These are phyloP conservation scores for Orthosia cruda DNA, from an alignment of 2,888 invertebrate species.

Conservation along the genomic window DNA sequence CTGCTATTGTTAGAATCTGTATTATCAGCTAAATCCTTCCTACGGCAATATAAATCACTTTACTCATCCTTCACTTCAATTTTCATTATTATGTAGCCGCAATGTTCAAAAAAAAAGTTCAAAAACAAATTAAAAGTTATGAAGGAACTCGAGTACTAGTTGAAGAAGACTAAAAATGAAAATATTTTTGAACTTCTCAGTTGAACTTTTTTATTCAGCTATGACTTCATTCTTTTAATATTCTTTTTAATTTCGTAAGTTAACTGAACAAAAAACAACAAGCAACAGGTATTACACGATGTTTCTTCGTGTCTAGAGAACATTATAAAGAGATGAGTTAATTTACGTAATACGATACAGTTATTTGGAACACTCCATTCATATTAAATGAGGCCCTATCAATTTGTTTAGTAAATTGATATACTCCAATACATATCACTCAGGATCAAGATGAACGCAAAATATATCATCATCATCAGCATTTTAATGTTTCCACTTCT, in stretches of 20 bases:
- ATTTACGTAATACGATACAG: slow-evolving; percentile 29
- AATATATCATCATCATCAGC: background rate
- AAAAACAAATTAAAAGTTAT: slow-evolving; percentile 43
- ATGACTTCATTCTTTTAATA: too few relatives aligned
- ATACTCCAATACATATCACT: too few relatives aligned
- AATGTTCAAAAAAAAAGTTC: slow-evolving; percentile 38
- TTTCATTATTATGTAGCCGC: slow-evolving; percentile 21
- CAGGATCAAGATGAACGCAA: background rate
- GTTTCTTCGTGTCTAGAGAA: slow-evolving; percentile 35
- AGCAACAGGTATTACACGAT: slow-evolving; percentile 42
- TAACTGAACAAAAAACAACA: too few relatives aligned
- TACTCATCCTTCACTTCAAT: slow-evolving; percentile 20
- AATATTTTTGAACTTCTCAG: slow-evolving; percentile 39
- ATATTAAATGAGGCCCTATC: too few relatives aligned
- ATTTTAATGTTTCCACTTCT: too few relatives aligned
- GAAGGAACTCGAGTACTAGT: slow-evolving; percentile 50
- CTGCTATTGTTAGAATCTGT: too few relatives aligned
- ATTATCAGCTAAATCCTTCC: background rate
- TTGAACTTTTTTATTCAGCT: slow-evolving; percentile 24
- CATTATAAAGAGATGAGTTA: slow-evolving; percentile 30
- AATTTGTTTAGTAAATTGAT: too few relatives aligned
- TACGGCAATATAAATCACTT: slow-evolving; percentile 8
- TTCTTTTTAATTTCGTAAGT: too few relatives aligned
- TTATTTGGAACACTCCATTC: slow-evolving; percentile 30
- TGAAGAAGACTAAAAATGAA: slow-evolving; percentile 37